Conservation (phyloP, 2,113 vertebrate species). For the Nothocercus nigrocapillus region DNA sequence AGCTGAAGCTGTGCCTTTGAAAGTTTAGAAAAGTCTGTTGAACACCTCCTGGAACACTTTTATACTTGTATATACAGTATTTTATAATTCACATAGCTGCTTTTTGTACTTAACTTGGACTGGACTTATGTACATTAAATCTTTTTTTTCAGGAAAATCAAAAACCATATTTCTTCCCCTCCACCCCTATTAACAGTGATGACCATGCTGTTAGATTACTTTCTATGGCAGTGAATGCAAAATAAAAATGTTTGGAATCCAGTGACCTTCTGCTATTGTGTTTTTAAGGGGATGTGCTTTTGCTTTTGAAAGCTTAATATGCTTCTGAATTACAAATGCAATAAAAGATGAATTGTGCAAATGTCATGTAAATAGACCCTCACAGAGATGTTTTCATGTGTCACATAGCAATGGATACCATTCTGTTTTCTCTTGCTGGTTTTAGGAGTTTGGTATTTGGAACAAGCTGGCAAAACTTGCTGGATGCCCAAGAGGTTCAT, state of each 20-base stretch:
- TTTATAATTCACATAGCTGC: constrained; percentile 55
- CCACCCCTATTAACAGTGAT: neutral
- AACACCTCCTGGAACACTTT: constrained; percentile 42
- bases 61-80: constrained; percentile 51
- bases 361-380: neutral
- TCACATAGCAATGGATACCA: rapidly evolving
- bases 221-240: neutral
- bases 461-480: neutral
- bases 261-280: neutral
- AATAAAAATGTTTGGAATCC: constrained; percentile 67
- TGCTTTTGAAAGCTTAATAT: neutral
- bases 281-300: neutral
- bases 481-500: neutral
- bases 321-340: neutral
- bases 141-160: constrained; percentile 10
- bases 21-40: constrained; percentile 39
- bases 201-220: neutral
- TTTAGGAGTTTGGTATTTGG: neutral
- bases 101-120: constrained; percentile 68
- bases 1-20: constrained; percentile 16
- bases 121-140: neutral
- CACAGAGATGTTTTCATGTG: neutral
- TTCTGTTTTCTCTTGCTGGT: neutral
- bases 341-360: neutral
- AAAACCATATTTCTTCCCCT: neutral